phyloP scores from a whole-genome alignment of 2,888 invertebrate genomes.

The Plemyria rubiginata region DNA sequence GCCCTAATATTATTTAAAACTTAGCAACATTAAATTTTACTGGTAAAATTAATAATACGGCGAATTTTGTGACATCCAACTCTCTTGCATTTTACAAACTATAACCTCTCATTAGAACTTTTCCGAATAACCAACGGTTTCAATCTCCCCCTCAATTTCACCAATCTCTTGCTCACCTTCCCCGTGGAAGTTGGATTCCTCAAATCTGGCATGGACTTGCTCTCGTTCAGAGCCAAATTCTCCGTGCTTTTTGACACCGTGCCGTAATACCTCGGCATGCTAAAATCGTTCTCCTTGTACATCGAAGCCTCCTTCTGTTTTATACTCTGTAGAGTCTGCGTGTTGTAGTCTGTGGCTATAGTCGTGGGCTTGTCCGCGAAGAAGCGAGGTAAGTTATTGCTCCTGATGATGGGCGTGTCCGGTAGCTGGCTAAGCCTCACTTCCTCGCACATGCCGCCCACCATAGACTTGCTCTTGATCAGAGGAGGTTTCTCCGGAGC shows the following conservation, averaged over 20 bases:
- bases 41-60: neutral
- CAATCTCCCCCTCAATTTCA: conserved; percentile 73
- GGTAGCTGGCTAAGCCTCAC: conserved; percentile 71
- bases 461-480: conserved; percentile 74
- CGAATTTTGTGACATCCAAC: neutral
- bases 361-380: conserved; percentile 70
- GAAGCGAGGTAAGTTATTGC: conserved; percentile 77
- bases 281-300: conserved; percentile 82
- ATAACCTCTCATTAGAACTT: conserved; percentile 73
- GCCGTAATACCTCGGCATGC: conserved; percentile 87
- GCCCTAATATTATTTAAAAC: neutral
- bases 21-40: neutral
- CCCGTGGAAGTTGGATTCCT: conserved; percentile 62
- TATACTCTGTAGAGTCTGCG: conserved; percentile 75
- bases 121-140: conserved; percentile 80
- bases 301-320: conserved; percentile 82
- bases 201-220: conserved; percentile 81
- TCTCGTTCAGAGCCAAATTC: conserved; percentile 67
- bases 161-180: conserved; percentile 74
- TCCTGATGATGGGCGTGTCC: conserved; percentile 79
- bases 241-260: conserved; percentile 63
- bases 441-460: conserved; percentile 70
- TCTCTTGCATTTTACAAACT: neutral
- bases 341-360: conserved; percentile 67
- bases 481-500: conserved; percentile 72